These are phyloP conservation scores for Ciconia stormi DNA, from an alignment of 2,113 vertebrate species.

Conservation along the genomic window DNA sequence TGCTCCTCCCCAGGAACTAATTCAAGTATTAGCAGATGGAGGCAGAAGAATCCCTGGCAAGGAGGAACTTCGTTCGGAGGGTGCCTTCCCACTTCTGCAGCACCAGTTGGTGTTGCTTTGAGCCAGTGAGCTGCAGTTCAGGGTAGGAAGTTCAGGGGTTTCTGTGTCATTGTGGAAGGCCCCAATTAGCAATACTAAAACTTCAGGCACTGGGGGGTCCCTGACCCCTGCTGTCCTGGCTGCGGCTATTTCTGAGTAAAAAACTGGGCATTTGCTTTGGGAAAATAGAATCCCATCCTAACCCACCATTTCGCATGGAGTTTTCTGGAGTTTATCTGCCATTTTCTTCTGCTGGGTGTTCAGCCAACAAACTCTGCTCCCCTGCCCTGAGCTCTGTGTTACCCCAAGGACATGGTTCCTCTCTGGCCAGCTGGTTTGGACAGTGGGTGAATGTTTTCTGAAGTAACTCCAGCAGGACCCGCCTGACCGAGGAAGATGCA, in stretches of 20 bases:
- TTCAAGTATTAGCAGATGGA: neutral
- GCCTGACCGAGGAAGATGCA: neutral
- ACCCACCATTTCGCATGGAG: neutral
- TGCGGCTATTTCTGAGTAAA: neutral
- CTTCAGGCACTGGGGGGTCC: neutral
- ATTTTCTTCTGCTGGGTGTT: neutral
- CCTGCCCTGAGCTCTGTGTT: neutral
- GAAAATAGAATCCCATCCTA: neutral
- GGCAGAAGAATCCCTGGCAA: neutral
- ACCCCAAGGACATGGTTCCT: neutral
- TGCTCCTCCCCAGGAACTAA: neutral
- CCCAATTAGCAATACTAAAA: neutral
- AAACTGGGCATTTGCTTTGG: neutral
- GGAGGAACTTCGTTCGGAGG: neutral
- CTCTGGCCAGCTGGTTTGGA: neutral
- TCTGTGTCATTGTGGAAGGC: neutral
- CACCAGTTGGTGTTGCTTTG: neutral
- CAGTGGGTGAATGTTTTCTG: neutral
- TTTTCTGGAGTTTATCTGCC: neutral
- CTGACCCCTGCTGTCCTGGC: neutral
- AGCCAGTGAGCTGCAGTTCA: neutral
- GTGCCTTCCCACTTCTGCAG: neutral
- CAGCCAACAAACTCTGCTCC: neutral
- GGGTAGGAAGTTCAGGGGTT: neutral
- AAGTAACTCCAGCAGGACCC: neutral